Conservation (phyloP, 1,140 invertebrate genomes). For the Watersipora subatra region DNA sequence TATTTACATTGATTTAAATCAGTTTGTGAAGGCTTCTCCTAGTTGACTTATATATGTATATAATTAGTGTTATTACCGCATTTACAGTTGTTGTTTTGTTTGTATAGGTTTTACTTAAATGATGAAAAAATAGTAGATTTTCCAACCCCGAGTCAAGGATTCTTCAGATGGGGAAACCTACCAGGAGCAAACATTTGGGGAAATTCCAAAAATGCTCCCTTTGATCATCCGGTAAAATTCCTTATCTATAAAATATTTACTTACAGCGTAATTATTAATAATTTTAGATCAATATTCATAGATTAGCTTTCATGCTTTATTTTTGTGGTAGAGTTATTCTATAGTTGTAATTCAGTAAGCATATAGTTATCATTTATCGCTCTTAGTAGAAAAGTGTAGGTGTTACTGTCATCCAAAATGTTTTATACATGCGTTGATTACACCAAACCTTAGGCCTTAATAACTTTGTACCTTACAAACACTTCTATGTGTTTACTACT, state of each 20-base stretch:
- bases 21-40: no score
- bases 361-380: background rate
- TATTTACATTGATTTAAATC: no score
- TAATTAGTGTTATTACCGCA: no score
- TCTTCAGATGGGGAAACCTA: constrained; percentile 1
- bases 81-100: no score
- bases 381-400: background rate
- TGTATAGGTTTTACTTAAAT: background rate
- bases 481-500: no score
- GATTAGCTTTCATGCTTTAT: background rate
- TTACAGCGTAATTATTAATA: background rate
- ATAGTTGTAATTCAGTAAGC: background rate
- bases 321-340: background rate
- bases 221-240: background rate
- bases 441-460: no score
- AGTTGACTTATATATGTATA: no score
- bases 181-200: constrained; percentile 1
- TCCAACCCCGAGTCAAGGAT: background rate
- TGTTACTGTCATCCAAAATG: no score
- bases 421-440: no score
- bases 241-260: background rate
- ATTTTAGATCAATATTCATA: background rate
- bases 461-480: no score
- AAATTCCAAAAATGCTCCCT: background rate
- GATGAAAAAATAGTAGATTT: background rate